phyloP scores from a whole-genome alignment of 2,797 vertebrate genomes.

The Tapera naevia region DNA sequence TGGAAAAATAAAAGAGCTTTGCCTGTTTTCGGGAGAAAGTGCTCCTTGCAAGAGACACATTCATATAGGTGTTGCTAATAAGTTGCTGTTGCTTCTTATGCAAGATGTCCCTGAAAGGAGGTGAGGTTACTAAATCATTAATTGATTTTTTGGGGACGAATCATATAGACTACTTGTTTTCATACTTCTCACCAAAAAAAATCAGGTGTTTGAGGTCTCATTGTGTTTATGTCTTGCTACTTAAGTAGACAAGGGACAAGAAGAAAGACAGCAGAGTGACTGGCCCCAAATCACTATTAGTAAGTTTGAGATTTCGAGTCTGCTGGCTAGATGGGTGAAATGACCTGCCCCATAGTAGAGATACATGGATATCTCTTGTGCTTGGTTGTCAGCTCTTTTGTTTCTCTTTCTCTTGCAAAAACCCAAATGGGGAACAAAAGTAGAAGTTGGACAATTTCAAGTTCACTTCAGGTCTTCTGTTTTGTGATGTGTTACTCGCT shows the following conservation, averaged over 20 bases:
- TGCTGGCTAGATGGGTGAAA: not conserved
- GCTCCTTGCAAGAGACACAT: not conserved
- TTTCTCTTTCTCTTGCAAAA: not conserved
- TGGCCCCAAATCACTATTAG: not conserved
- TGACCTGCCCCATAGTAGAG: not conserved
- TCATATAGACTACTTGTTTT: not conserved
- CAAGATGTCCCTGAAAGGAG: not conserved
- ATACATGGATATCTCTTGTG: too few species aligned
- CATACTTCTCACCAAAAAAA: not conserved
- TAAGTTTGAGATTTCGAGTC: not conserved
- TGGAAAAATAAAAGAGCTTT: not conserved
- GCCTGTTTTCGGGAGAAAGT: not conserved
- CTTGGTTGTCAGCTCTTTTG: not conserved
- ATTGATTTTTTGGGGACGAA: not conserved
- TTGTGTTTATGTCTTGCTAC: not conserved
- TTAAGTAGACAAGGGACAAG: not conserved
- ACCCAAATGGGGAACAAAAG: not conserved
- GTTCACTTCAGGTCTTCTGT: not conserved
- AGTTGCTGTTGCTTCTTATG: not conserved
- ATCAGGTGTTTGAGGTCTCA: not conserved
- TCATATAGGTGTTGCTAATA: not conserved
- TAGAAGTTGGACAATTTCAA: not conserved
- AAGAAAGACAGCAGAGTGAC: not conserved
- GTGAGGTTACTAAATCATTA: not conserved
- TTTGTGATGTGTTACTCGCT: not conserved